Percentiles rank a stretch among this genome's conserved stretches.
These are phyloP conservation scores for Zoanthus sociatus DNA, from an alignment of 92 coral and sea anemone genomes.

Conservation along the genomic window DNA sequence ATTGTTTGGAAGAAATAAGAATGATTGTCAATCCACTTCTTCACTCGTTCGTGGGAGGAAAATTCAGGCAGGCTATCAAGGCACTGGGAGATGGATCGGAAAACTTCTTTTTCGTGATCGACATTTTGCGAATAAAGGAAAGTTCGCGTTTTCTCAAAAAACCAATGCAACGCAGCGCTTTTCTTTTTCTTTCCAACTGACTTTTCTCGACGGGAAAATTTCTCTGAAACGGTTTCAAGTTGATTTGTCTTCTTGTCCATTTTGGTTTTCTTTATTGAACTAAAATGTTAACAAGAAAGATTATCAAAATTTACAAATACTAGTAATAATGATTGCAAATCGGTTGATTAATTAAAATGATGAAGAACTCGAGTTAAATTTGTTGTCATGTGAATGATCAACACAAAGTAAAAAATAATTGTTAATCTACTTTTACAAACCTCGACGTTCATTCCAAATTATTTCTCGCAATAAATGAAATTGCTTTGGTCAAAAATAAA, in stretches of 20 bases:
- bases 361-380: too few species aligned
- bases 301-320: too few species aligned
- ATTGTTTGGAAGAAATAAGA: background rate
- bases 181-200: background rate
- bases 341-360: too few species aligned
- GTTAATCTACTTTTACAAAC: too few species aligned
- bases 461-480: too few species aligned
- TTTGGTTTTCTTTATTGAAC: background rate
- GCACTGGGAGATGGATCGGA: background rate
- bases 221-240: background rate
- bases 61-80: background rate
- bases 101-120: background rate
- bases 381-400: too few species aligned
- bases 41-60: background rate
- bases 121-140: background rate
- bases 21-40: background rate
- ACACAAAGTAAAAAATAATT: too few species aligned
- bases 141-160: background rate
- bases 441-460: too few species aligned
- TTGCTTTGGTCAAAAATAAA: too few species aligned
- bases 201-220: background rate
- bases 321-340: too few species aligned
- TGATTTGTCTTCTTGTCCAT: constrained; percentile 17
- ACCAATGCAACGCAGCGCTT: background rate
- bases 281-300: background rate